phyloP scores from a whole-genome alignment of 2,113 vertebrate genomes.

The Trachemys scripta region DNA sequence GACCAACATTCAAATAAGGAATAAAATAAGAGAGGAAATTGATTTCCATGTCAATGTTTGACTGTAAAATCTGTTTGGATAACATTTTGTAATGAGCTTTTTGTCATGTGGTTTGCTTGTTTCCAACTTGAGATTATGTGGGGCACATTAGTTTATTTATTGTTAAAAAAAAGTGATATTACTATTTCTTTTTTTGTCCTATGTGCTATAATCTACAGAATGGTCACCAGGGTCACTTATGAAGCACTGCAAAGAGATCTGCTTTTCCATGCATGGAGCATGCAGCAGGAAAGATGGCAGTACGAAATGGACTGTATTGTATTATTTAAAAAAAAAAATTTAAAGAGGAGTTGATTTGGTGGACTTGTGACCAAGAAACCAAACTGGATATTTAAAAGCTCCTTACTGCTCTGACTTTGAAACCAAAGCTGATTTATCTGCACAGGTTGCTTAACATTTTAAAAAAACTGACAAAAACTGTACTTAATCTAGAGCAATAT shows the following conservation, averaged over 20 bases:
- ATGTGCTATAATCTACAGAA: conserved; percentile 83
- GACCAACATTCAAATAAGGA: conserved; percentile 79
- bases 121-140: conserved; percentile 83
- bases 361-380: conserved; percentile 86
- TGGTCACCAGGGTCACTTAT: conserved; percentile 87
- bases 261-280: conserved; percentile 77
- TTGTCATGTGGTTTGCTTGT: conserved; percentile 83
- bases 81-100: conserved; percentile 88
- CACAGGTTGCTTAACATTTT: conserved; percentile 92
- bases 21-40: conserved; percentile 76
- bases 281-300: conserved; percentile 76
- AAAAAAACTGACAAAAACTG: conserved; percentile 85
- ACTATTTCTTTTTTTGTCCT: conserved; percentile 73
- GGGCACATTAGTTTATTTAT: conserved; percentile 86
- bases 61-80: conserved; percentile 85
- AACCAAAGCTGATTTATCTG: conserved; percentile 99
- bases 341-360: conserved; percentile 72
- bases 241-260: conserved; percentile 78
- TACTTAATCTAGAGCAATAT: conserved; percentile 99
- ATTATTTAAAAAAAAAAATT: conserved; percentile 51
- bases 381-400: conserved; percentile 86
- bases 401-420: conserved; percentile 91
- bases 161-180: conserved; percentile 76
- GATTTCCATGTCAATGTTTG: conserved; percentile 83
- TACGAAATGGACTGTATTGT: conserved; percentile 71